Conservation (phyloP, 2,113 vertebrate species). For the Numenius arquata region DNA sequence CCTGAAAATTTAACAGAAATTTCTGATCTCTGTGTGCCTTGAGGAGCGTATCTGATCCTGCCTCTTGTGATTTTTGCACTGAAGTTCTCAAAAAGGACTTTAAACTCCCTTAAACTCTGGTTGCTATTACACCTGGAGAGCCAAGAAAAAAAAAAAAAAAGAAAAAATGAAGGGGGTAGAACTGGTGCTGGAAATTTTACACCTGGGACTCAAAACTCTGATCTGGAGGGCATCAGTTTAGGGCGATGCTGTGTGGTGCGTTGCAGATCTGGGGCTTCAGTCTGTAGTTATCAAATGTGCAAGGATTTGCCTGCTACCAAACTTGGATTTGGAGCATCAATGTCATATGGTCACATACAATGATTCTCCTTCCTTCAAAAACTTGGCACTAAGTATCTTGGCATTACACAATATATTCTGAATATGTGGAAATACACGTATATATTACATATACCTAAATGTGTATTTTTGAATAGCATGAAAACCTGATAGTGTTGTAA, state of each 20-base stretch:
- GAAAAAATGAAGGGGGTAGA: not conserved
- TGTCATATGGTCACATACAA: not conserved
- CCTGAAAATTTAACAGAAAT: not conserved
- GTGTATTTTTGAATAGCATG: not conserved
- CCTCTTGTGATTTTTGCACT: not conserved
- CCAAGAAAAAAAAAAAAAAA: not conserved
- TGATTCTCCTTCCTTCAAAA: not conserved
- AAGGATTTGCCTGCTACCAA: not conserved
- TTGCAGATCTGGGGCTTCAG: not conserved
- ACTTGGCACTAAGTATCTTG: not conserved
- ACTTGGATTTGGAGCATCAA: not conserved
- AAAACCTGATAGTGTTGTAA: not conserved
- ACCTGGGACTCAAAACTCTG: not conserved
- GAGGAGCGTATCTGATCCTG: not conserved
- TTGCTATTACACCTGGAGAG: not conserved
- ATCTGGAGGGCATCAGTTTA: not conserved
- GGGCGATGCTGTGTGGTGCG: rapidly evolving
- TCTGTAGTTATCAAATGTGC: not conserved
- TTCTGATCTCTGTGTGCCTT: not conserved
- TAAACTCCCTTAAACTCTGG: not conserved
- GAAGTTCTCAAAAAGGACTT: not conserved
- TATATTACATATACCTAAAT: not conserved
- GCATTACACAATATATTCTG: not conserved
- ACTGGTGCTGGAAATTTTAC: not conserved
- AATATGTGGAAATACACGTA: not conserved